Base-by-base conservation (phyloP, 2,797 vertebrate species). In the Labeo calbasu region DNA sequence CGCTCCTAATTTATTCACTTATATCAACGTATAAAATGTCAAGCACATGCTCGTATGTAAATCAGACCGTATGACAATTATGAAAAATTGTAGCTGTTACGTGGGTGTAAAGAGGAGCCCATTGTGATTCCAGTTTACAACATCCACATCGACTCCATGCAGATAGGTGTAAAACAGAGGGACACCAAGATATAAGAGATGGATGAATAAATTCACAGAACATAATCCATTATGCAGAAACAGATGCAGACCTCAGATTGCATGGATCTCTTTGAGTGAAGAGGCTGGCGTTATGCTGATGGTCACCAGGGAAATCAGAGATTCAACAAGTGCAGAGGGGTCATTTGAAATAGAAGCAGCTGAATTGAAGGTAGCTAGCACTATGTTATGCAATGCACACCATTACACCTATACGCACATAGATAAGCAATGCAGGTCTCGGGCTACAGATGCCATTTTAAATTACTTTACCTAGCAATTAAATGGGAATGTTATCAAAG, bases 21-120 rank as follows among this genome's bases (percentile, higher is more conserved):
- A 87, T 90, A 85, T 81, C 71, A 83, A 32, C 85, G 83, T 82
- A 63, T 68, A 59, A 94, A 93, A 93, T 93, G 92, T 91, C 92
- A 94, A 92, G 87, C 89, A 87, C 81, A 88, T 88, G 81, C 81
- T 87, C 86, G 82, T 69, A 90, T 92, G 86, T 90, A 91, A 91
- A 92, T 91, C 88, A 83, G 86, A 90, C 83, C 85, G 70, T 68
- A 81, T 78, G 88, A 87, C 91, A 92, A 92, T 92, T 91, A 92
- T 88, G 89, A 92, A 92, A 92, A 92, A 92, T 89, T 81, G 81
- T 86, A 85, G 79, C 25, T 63, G 88, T 88, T 59, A 79, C 36
- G 89, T 87, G 79, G 90, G 80, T 75, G 87, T 88, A 86, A 90
- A 90, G 77, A 83, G 59, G 65, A 53, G 77, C 40, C 57, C 88